Conservation (phyloP, 1,140 invertebrate species). For the Paracyclopina nana region DNA sequence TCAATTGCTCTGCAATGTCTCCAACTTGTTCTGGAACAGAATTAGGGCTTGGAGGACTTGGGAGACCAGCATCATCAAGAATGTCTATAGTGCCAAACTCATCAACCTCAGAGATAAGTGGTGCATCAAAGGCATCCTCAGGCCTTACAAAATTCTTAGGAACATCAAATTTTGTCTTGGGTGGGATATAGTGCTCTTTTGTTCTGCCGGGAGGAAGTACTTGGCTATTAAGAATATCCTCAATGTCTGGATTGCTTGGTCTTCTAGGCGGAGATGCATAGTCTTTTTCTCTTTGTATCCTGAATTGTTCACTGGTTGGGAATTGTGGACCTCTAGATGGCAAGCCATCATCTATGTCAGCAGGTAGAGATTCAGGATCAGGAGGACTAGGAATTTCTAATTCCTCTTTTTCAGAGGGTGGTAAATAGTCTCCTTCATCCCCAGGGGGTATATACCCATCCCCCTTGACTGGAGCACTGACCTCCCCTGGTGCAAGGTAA, state of each 20-base stretch:
- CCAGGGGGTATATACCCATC: background rate
- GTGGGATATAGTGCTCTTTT: constrained; percentile 8
- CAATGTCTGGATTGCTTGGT: too few species aligned
- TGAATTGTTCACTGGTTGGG: too few species aligned
- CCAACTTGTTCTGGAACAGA: too few species aligned
- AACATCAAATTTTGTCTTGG: constrained; percentile 3
- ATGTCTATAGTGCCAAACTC: too few species aligned
- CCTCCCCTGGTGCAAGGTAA: background rate
- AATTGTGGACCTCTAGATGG: constrained; percentile 1
- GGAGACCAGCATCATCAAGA: too few species aligned
- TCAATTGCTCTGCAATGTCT: background rate
- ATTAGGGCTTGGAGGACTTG: too few species aligned
- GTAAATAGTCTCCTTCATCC: background rate
- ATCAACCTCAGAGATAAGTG: background rate
- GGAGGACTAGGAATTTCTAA: too few species aligned
- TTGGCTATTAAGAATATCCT: constrained; percentile 9
- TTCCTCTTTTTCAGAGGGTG: too few species aligned
- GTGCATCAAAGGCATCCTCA: background rate
- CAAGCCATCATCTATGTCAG: too few species aligned
- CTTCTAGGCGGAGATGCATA: constrained; percentile 1
- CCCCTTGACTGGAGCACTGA: background rate
- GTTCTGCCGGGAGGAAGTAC: background rate
- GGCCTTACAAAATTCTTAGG: constrained; percentile 6
- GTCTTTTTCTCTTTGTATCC: too few species aligned
- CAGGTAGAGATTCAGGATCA: too few species aligned